Base-by-base conservation (phyloP, 1,140 invertebrate genomes). In the Drosophila sechellia region DNA sequence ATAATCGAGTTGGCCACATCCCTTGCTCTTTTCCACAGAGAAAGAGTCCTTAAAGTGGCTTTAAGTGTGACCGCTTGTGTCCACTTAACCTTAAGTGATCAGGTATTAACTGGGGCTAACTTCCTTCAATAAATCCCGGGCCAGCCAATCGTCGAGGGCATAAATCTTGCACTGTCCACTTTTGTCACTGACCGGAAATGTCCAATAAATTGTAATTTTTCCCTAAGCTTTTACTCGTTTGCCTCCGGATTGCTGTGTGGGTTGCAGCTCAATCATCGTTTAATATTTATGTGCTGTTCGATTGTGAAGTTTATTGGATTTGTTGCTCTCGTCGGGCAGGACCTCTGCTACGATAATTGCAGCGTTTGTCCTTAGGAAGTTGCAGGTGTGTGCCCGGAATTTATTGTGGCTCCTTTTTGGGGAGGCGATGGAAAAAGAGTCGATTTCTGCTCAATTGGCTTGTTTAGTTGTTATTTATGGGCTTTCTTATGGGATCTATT, bases 161-260 rank as follows among this genome's bases (percentile, higher is more conserved):
- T 89, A 89, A 89, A 89, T 89, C 84, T 89, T 89, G 69, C 42
- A 68, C 42, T 89, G 84, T 89, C 84, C 84, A 78, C 65, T 86
- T 87, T 77, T 84, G 84, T 80, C 77, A 77, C 66, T 71, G 56
- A 17, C 80, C 85, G 84, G 85, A 89, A 89, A 89, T 78, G 85
- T 80, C 77, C 84, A 89, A 89, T 89, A 89, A 89, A 89, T 89
- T 89, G 79, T 89, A 90, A 87, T 89, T 89, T 89, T 84, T 87
- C 71, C 64, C 48, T 75, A 89, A 87, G 84, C 84, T 84, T 81
- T 76, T 64, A 70, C 59, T n/a, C 6, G 35, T 53, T 55, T 34
- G 20, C 37, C 48, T 53, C n/a, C 15, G 40, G 27, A 59, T 57
- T 17, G 39, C 25, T 71, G 53, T 55, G 75, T 66, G 74, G 60